Evolutionary conservation across 2,888 invertebrate genomes (phyloP).

Genomic region (Agrotis exclamationis): DNA sequence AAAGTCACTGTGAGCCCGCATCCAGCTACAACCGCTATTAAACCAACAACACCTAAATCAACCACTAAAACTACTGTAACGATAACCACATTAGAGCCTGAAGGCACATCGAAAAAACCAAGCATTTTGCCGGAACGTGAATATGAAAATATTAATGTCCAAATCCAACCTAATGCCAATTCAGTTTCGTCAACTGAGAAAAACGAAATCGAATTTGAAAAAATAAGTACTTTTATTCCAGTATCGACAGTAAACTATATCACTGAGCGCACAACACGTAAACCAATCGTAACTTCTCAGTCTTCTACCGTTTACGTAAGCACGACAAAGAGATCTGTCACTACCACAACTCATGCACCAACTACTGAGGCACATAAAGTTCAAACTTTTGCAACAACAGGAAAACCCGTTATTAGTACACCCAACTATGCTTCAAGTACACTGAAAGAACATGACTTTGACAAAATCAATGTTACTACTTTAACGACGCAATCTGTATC

Average conservation of each 20-base stretch:
- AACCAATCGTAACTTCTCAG: slow-evolving; percentile 69
- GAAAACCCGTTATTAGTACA: slow-evolving; percentile 63
- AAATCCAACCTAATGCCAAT: slow-evolving; percentile 63
- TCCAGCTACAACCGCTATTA: slow-evolving; percentile 52
- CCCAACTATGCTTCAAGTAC: slow-evolving; percentile 61
- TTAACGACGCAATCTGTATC: slow-evolving; percentile 87
- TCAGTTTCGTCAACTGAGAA: slow-evolving; percentile 71
- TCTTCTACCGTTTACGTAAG: slow-evolving; percentile 50
- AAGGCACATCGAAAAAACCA: slow-evolving; percentile 60
- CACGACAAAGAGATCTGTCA: slow-evolving; percentile 59
- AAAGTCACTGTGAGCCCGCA: slow-evolving; percentile 33
- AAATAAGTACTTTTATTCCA: slow-evolving; percentile 81
- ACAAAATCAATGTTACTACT: slow-evolving; percentile 81
- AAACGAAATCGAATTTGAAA: slow-evolving; percentile 73
- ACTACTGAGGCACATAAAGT: slow-evolving; percentile 46
- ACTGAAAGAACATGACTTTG: slow-evolving; percentile 68
- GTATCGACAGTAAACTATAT: slow-evolving; percentile 78
- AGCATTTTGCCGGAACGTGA: slow-evolving; percentile 64
- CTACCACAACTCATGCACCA: slow-evolving; percentile 48
- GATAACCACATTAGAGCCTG: slow-evolving; percentile 60
- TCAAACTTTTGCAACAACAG: slow-evolving; percentile 51
- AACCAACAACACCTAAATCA: slow-evolving; percentile 51
- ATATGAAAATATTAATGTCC: slow-evolving; percentile 52
- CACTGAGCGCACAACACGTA: slow-evolving; percentile 75
- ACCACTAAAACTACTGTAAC: slow-evolving; percentile 58